Percentiles rank a stretch among this genome's conserved stretches.
phyloP scores from a whole-genome alignment of 2,113 vertebrate species.

The Stomatorhinus ivindoensis region DNA sequence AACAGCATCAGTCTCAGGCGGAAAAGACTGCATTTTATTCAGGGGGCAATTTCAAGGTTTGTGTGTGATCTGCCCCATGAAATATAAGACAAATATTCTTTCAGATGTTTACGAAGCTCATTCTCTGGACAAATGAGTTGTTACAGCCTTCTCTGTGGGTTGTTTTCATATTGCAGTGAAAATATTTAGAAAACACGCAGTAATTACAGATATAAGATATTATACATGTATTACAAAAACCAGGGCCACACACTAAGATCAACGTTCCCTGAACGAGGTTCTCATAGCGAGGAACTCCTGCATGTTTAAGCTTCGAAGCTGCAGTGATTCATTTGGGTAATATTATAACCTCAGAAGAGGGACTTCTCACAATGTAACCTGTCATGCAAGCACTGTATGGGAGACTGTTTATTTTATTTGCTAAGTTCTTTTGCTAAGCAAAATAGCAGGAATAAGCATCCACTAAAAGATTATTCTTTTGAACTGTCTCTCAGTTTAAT shows the following conservation, averaged over 20 bases:
- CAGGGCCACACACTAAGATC: conserved; percentile 24
- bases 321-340: conserved; percentile 13
- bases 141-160: not conserved
- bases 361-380: not conserved
- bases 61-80: not conserved
- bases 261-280: not conserved
- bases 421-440: not conserved
- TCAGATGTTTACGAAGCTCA: not conserved
- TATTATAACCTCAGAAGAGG: not conserved
- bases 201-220: not conserved
- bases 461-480: not conserved
- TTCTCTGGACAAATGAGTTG: not conserved
- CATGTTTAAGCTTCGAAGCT: conserved; percentile 7
- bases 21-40: not conserved
- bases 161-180: conserved; percentile 3
- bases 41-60: not conserved
- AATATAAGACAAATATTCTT: not conserved
- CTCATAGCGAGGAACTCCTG: conserved; percentile 12
- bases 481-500: not conserved
- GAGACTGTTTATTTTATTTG: not conserved
- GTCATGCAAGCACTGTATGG: not conserved
- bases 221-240: conserved; percentile 13
- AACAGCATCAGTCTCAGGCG: not conserved
- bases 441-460: not conserved
- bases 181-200: conserved; percentile 17